A percentile compares a stretch with the other conserved stretches of the same genome.
These are phyloP conservation scores for Cheilosia pagana DNA, from an alignment of 2,888 invertebrate species.

Conservation along the genomic window DNA sequence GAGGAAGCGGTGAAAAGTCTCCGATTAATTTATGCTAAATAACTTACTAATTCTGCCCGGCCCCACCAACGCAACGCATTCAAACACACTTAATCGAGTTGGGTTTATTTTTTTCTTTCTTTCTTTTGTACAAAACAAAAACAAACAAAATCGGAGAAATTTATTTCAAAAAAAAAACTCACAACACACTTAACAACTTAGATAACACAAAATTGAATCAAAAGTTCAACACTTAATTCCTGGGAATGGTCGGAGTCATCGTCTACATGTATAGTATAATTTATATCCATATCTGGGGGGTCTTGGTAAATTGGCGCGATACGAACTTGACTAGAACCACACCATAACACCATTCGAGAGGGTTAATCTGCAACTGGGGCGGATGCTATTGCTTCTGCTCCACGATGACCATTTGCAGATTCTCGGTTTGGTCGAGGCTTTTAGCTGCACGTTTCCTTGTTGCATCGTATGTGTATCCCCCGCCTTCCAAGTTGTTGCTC, in stretches of 20 bases:
- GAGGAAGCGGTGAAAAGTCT: constrained; percentile 27
- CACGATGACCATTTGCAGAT: neutral
- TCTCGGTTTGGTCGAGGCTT: constrained; percentile 20
- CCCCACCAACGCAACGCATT: constrained; percentile 1
- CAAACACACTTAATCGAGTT: neutral
- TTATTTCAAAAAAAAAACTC: constrained; percentile 43
- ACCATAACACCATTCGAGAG: constrained; percentile 60
- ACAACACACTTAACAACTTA: constrained; percentile 46
- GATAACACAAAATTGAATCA: constrained; percentile 31
- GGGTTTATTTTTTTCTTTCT: too few species aligned
- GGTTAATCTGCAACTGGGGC: constrained; percentile 20
- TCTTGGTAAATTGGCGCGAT: constrained; percentile 46
- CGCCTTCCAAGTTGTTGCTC: constrained; percentile 51
- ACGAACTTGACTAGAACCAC: constrained; percentile 72
- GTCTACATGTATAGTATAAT: too few species aligned
- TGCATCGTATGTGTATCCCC: constrained; percentile 52
- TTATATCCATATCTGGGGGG: constrained; percentile 25
- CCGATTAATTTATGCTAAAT: constrained; percentile 59
- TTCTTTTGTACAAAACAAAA: neutral
- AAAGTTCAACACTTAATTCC: constrained; percentile 35
- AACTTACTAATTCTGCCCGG: constrained; percentile 10
- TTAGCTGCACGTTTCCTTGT: constrained; percentile 58
- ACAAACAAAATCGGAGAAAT: constrained; percentile 34
- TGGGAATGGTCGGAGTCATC: constrained; percentile 16
- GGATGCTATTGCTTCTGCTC: constrained; percentile 33